Percentiles rank a stretch among this genome's conserved stretches.
phyloP scores from a whole-genome alignment of 2,113 vertebrate species.

The Anarhynchus alexandrinus region DNA sequence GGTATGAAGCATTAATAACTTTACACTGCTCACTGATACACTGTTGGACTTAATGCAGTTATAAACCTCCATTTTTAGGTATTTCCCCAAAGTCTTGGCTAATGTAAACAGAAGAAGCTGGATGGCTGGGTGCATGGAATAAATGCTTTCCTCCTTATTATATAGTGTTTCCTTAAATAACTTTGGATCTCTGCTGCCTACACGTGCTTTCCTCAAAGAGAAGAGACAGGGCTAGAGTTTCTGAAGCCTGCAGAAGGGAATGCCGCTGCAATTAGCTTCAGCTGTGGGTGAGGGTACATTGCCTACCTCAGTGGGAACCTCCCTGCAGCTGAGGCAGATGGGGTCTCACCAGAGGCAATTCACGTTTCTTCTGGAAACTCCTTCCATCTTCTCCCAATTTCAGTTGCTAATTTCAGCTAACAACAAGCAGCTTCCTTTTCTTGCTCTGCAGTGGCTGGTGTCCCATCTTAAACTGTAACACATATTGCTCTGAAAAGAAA shows the following conservation, averaged over 20 bases:
- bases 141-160: neutral
- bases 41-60: neutral
- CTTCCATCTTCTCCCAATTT: neutral
- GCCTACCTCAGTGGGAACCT: neutral
- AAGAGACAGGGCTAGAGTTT: neutral
- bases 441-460: neutral
- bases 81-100: neutral
- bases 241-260: neutral
- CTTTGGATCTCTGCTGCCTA: neutral
- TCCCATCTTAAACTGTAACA: neutral
- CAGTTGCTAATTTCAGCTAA: neutral
- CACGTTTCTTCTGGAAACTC: neutral
- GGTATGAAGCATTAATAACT: neutral
- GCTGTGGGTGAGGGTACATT: neutral
- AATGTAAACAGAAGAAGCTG: neutral
- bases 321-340: neutral
- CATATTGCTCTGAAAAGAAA: neutral
- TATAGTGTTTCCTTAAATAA: neutral
- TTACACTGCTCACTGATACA: neutral
- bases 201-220: neutral
- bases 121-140: neutral
- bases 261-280: neutral
- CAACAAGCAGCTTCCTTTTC: neutral
- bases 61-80: neutral
- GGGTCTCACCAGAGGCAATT: neutral